Evolutionary conservation across 2,113 vertebrate species (phyloP).

Genomic region (Alosa alosa): DNA sequence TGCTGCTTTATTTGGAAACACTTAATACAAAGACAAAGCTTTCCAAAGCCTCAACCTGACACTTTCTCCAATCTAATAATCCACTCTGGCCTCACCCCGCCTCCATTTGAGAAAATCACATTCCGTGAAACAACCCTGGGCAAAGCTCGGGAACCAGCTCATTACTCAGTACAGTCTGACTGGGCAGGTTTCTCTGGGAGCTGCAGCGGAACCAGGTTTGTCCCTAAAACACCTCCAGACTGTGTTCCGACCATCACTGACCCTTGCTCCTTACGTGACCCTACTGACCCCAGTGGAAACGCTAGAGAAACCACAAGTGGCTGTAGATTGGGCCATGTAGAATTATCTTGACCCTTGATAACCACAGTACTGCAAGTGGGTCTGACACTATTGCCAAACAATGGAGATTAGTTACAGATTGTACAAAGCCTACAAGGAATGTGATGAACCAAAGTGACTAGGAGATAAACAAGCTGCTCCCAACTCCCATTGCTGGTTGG

Average conservation of each 20-base stretch:
- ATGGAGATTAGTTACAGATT: neutral
- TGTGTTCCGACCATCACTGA: neutral
- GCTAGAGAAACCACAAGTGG: neutral
- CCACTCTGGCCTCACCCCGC: neutral
- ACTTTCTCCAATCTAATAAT: constrained; percentile 8
- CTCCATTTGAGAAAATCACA: constrained; percentile 1
- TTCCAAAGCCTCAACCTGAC: constrained; percentile 6
- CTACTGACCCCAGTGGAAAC: neutral
- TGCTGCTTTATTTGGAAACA: neutral
- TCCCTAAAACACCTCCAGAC: neutral
- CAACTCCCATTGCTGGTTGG: neutral
- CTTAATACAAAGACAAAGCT: constrained; percentile 3
- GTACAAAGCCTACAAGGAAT: neutral
- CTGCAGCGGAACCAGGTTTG: neutral
- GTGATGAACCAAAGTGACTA: neutral
- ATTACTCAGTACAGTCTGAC: neutral
- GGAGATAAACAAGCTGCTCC: neutral
- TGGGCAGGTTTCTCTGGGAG: neutral
- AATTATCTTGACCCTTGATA: too few species aligned
- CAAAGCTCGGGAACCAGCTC: neutral
- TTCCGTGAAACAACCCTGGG: neutral
- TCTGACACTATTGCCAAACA: neutral
- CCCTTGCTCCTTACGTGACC: neutral
- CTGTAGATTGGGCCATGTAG: too few species aligned
- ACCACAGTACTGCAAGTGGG: neutral